These are phyloP conservation scores for Harpagifer antarcticus DNA, from an alignment of 2,797 vertebrate genomes.

Conservation along the genomic window DNA sequence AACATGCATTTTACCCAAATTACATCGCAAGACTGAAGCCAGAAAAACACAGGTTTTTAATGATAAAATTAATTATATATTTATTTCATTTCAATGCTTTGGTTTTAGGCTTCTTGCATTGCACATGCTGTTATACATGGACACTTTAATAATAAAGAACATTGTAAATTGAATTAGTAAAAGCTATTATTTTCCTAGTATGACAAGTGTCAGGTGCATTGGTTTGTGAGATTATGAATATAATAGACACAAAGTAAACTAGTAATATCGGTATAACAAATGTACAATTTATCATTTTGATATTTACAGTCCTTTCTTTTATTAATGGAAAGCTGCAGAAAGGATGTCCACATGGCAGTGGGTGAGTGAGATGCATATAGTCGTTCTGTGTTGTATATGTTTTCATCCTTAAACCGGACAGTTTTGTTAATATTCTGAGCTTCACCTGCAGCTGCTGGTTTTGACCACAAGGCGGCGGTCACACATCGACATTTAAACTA, in stretches of 20 bases:
- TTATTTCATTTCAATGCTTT: neutral
- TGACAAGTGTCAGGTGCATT: no score
- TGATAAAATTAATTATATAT: neutral
- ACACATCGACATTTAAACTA: constrained; percentile 41
- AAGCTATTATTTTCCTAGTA: no score
- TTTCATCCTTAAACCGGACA: neutral
- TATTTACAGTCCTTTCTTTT: no score
- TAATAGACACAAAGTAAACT: no score
- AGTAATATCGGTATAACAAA: no score
- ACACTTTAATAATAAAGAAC: neutral
- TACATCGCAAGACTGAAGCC: neutral
- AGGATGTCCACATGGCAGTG: no score
- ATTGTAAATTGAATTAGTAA: neutral
- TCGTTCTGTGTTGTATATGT: neutral
- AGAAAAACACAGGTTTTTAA: neutral
- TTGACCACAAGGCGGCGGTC: constrained; percentile 71
- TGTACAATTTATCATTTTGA: no score
- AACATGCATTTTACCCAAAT: neutral
- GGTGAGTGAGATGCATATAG: no score
- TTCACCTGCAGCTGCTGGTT: constrained; percentile 8
- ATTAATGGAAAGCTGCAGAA: no score
- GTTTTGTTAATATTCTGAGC: neutral
- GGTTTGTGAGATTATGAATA: no score
- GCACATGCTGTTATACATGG: neutral
- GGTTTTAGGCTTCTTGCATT: neutral